Evolutionary conservation across 2,888 invertebrate species (phyloP).

Genomic region (Caenorhabditis parvicauda): DNA sequence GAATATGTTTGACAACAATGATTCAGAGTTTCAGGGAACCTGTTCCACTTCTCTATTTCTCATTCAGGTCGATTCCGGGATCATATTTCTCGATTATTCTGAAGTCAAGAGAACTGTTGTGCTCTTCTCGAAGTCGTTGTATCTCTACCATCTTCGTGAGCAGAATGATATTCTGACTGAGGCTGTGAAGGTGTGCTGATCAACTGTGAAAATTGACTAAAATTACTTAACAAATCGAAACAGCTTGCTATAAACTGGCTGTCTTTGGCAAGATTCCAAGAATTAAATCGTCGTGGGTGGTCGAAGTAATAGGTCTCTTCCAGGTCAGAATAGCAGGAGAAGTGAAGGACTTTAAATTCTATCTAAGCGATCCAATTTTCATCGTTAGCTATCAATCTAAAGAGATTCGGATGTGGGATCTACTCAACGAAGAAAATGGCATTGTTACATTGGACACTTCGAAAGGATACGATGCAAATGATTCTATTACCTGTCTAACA

Average conservation of each 20-base stretch:
- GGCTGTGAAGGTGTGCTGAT: background rate
- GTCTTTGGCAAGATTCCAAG: slow-evolving; percentile 5
- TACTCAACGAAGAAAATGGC: slow-evolving; percentile 88
- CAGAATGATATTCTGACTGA: background rate
- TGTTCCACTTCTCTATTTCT: too few species aligned
- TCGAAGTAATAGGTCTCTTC: slow-evolving; percentile 4
- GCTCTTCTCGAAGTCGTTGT: slow-evolving; percentile 15
- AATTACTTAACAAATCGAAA: slow-evolving; percentile 3
- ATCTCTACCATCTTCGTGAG: slow-evolving; percentile 15
- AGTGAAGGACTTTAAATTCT: slow-evolving; percentile 37
- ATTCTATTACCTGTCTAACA: slow-evolving; percentile 64
- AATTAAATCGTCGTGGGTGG: slow-evolving; percentile 3
- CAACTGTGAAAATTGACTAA: background rate
- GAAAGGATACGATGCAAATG: slow-evolving; percentile 64
- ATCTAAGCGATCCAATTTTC: slow-evolving; percentile 23
- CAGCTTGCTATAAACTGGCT: slow-evolving; percentile 1
- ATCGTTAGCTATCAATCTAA: slow-evolving; percentile 20
- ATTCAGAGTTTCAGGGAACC: background rate
- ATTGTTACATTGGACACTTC: slow-evolving; percentile 71
- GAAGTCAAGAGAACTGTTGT: slow-evolving; percentile 11
- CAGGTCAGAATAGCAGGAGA: slow-evolving; percentile 78
- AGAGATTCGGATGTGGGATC: slow-evolving; percentile 77
- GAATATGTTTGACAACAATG: too few species aligned
- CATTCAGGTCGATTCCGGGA: slow-evolving; percentile 24
- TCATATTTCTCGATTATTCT: slow-evolving; percentile 17